Percentiles rank a stretch among this genome's conserved stretches.
These are phyloP conservation scores for Dicranocentrus wangi DNA, from an alignment of 2,888 invertebrate species.

Conservation along the genomic window DNA sequence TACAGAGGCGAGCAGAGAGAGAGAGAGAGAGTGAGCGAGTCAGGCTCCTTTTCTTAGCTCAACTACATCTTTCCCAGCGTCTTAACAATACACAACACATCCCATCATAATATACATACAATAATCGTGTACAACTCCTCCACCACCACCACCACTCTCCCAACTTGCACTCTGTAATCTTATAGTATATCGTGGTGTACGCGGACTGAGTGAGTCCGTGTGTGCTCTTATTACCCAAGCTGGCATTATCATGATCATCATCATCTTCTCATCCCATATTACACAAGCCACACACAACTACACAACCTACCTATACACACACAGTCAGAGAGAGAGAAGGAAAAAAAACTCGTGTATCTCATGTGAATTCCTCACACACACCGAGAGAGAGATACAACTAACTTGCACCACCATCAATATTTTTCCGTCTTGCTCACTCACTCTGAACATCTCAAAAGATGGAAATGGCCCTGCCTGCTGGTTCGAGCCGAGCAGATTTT, in stretches of 20 bases:
- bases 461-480: too few relatives aligned
- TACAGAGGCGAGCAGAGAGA: too few relatives aligned
- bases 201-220: too few relatives aligned
- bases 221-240: too few relatives aligned
- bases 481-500: too few relatives aligned
- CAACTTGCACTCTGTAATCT: slow-evolving; percentile 8
- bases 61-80: slow-evolving; percentile 28
- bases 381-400: too few relatives aligned
- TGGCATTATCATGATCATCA: slow-evolving; percentile 33
- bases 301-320: too few relatives aligned
- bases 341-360: too few relatives aligned
- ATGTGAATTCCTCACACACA: too few relatives aligned
- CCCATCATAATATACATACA: slow-evolving; percentile 36
- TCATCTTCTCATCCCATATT: slow-evolving; percentile 22
- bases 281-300: background rate
- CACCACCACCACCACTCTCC: slow-evolving; percentile 13
- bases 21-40: slow-evolving; percentile 29
- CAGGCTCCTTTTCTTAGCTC: slow-evolving; percentile 23
- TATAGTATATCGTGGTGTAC: too few relatives aligned
- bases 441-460: too few relatives aligned
- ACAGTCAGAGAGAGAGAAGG: too few relatives aligned
- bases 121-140: slow-evolving; percentile 24
- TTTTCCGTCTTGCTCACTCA: background rate
- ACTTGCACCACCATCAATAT: background rate
- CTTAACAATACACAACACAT: slow-evolving; percentile 64